Conservation (phyloP, 1,140 invertebrate genomes). For the Notospermus geniculatus region DNA sequence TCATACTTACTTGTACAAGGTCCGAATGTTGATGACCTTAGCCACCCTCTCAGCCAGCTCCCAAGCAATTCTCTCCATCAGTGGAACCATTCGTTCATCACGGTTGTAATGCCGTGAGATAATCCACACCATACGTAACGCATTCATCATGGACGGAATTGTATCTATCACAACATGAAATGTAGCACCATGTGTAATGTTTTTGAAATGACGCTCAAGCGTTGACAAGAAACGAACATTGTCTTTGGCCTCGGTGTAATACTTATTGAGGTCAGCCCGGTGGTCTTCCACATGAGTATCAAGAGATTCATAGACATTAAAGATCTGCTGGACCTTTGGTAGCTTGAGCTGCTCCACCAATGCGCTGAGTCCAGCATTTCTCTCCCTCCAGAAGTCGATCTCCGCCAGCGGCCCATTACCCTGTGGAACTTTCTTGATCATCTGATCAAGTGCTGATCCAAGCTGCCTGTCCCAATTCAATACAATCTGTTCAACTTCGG, state of each 20-base stretch:
- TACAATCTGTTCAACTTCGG: conserved; percentile 43
- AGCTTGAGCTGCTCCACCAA: conserved; percentile 78
- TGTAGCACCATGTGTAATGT: conserved; percentile 68
- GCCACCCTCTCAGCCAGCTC: conserved; percentile 73
- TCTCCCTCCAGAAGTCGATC: conserved; percentile 78
- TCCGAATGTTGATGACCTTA: conserved; percentile 68
- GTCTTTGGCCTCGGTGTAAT: conserved; percentile 76
- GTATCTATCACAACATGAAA: conserved; percentile 66
- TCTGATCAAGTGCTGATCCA: conserved; percentile 45
- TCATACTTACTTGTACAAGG: conserved; percentile 69
- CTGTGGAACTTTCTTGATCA: conserved; percentile 56
- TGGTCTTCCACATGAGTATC: conserved; percentile 58
- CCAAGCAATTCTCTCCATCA: conserved; percentile 78
- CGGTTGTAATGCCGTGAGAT: conserved; percentile 58
- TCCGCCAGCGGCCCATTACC: conserved; percentile 76
- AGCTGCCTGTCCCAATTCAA: conserved; percentile 52
- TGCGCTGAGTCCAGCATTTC: conserved; percentile 71
- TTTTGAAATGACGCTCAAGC: conserved; percentile 76
- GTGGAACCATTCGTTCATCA: conserved; percentile 72
- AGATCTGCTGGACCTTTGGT: conserved; percentile 63
- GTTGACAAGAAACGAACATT: conserved; percentile 80
- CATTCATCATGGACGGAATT: conserved; percentile 75
- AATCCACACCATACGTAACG: conserved; percentile 62
- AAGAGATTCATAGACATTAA: conserved; percentile 59
- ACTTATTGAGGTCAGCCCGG: conserved; percentile 64